These are phyloP conservation scores for Thyatira batis DNA, from an alignment of 2,888 invertebrate genomes.

Conservation along the genomic window DNA sequence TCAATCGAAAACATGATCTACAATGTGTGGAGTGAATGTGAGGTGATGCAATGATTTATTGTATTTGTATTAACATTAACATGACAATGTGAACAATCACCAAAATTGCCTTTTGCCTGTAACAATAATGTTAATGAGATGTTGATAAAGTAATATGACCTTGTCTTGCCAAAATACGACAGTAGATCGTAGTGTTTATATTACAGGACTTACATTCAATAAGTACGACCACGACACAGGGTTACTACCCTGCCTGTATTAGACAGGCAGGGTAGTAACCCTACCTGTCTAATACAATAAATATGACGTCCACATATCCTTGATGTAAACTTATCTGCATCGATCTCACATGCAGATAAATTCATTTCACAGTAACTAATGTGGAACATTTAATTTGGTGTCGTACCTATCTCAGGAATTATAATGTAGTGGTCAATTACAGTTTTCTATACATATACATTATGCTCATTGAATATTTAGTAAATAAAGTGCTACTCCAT, in stretches of 20 bases:
- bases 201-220: conserved; percentile 14
- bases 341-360: not conserved
- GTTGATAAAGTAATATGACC: conserved; percentile 22
- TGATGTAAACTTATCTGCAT: not conserved
- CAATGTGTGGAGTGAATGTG: not conserved
- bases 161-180: conserved; percentile 47
- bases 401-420: conserved; percentile 28
- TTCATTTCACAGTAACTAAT: not conserved
- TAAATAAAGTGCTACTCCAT: conserved; percentile 17
- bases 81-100: conserved; percentile 14
- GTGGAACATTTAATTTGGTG: not conserved
- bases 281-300: conserved; percentile 12
- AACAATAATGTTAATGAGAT: conserved; percentile 21
- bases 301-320: conserved; percentile 27
- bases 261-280: conserved; percentile 19
- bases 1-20: not conserved
- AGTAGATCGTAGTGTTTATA: conserved; percentile 18
- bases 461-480: conserved; percentile 32
- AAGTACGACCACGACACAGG: conserved; percentile 13
- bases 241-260: conserved; percentile 10
- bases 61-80: not conserved
- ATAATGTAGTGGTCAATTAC: conserved; percentile 47
- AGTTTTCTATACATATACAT: conserved; percentile 44
- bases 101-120: conserved; percentile 40
- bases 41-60: not conserved